Evolutionary conservation across 2,888 invertebrate species (phyloP).

Genomic region (Standfussiana lucernea): DNA sequence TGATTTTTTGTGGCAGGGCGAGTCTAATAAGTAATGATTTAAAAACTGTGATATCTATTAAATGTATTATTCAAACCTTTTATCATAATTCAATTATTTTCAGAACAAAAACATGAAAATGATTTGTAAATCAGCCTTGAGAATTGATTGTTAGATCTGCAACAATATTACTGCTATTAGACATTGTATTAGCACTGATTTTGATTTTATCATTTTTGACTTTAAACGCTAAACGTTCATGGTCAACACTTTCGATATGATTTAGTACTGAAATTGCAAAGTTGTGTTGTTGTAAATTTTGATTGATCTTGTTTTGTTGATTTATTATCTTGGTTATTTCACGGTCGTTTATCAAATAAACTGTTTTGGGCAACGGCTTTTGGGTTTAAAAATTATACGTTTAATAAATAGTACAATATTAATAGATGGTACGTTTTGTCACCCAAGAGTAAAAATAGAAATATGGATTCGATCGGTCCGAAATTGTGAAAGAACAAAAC

Average conservation of each 20-base stretch:
- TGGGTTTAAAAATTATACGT: background rate
- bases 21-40: background rate
- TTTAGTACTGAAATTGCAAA: constrained; percentile 36
- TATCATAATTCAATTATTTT: constrained; percentile 46
- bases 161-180: constrained; percentile 54
- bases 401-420: background rate
- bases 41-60: constrained; percentile 14
- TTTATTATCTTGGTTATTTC: constrained; percentile 40
- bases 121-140: constrained; percentile 51
- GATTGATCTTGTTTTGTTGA: constrained; percentile 38
- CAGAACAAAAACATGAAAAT: constrained; percentile 37
- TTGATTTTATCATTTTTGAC: constrained; percentile 65
- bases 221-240: constrained; percentile 45
- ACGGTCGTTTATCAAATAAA: constrained; percentile 11
- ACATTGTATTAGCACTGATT: constrained; percentile 41
- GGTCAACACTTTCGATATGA: constrained; percentile 61
- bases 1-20: background rate
- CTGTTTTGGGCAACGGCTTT: background rate
- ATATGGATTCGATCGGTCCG: background rate
- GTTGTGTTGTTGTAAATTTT: constrained; percentile 44
- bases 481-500: background rate
- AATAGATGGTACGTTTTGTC: background rate
- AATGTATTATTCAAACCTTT: constrained; percentile 1
- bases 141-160: constrained; percentile 39
- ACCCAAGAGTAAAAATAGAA: background rate